Evolutionary conservation across 2,797 vertebrate species (phyloP), one percentile per base, ranked within the genome.

Genomic region (Iguana delicatissima): DNA sequence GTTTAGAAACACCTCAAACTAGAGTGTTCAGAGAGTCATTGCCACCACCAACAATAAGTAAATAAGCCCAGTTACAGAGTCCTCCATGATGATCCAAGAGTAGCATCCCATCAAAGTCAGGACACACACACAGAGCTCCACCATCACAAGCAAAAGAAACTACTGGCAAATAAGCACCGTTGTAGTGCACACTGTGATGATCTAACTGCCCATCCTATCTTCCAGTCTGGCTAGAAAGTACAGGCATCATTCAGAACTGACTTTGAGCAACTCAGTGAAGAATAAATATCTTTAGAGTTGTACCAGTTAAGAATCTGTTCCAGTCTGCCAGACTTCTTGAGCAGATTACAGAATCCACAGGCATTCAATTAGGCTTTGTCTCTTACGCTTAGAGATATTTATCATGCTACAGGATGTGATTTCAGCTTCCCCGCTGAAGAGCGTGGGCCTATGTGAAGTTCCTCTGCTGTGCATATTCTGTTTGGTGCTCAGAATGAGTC

Each of bases 401-500:
- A 85, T 26, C 26, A 52, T 72, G 42, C 29, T 20, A 52, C n/a
- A 32, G 42, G 46, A 85, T 9, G 18, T 22, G 3, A 50, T 46
- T n/a, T n/a, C 18, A 50, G 26, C 1, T 0, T 14, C 24, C 42
- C 16, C 0, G 4, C 6, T 3, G 14, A 57, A 57, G 16, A n/a
- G 4, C 52, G 4, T n/a, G 6, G 13, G 14, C 35, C 52, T 64
- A 26, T 67, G 62, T 12, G 29, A 50, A 35, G 10, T 2, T 1
- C 18, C 46, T 55, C 22, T n/a, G 6, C n/a, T 73, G 35, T 22
- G 35, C 80, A 22, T 38, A 10, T 59, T 12, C 18, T n/a, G 35
- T 59, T 18, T 2, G 16, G 26, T 22, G 1, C 20, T 20, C 20
- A 85, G 10, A 55, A 85, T 74, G 69, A 50, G 5, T 0, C 22